Percentiles rank a stretch among this genome's conserved stretches.
phyloP scores from a whole-genome alignment of 2,888 invertebrate species.

The Cynaeus angustus region DNA sequence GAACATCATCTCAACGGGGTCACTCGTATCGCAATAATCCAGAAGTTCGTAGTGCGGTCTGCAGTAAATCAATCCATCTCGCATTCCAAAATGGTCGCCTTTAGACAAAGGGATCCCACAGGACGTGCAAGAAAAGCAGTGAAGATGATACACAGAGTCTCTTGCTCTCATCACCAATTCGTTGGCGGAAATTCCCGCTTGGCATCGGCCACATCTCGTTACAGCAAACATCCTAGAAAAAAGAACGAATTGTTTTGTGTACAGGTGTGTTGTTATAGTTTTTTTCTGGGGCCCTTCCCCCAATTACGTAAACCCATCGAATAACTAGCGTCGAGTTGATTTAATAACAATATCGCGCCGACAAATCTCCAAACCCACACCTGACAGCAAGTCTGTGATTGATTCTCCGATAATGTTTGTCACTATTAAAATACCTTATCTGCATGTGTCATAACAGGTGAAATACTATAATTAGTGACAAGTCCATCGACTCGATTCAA shows the following conservation, averaged over 20 bases:
- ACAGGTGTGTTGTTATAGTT: constrained; percentile 5
- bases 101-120: constrained; percentile 88
- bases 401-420: constrained; percentile 60
- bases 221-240: constrained; percentile 86
- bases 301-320: constrained; percentile 19
- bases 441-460: constrained; percentile 55
- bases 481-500: constrained; percentile 40
- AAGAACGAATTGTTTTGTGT: background rate
- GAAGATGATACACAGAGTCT: constrained; percentile 90
- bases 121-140: constrained; percentile 91
- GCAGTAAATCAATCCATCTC: constrained; percentile 86
- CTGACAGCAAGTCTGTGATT: constrained; percentile 52
- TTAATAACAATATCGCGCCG: constrained; percentile 36
- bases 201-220: constrained; percentile 89
- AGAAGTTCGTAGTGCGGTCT: constrained; percentile 82
- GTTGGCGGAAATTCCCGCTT: constrained; percentile 87
- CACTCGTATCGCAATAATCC: constrained; percentile 76
- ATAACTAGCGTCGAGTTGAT: constrained; percentile 10
- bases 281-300: constrained; percentile 5
- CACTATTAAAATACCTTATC: constrained; percentile 61
- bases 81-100: constrained; percentile 94
- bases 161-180: constrained; percentile 94
- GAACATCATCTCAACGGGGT: constrained; percentile 76
- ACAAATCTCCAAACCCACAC: constrained; percentile 46
- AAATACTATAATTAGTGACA: constrained; percentile 53